A percentile compares a stretch with the other conserved stretches of the same genome.
These are phyloP conservation scores for Tenrec ecaudatus DNA, from an alignment of 2,113 vertebrate genomes.

Conservation along the genomic window DNA sequence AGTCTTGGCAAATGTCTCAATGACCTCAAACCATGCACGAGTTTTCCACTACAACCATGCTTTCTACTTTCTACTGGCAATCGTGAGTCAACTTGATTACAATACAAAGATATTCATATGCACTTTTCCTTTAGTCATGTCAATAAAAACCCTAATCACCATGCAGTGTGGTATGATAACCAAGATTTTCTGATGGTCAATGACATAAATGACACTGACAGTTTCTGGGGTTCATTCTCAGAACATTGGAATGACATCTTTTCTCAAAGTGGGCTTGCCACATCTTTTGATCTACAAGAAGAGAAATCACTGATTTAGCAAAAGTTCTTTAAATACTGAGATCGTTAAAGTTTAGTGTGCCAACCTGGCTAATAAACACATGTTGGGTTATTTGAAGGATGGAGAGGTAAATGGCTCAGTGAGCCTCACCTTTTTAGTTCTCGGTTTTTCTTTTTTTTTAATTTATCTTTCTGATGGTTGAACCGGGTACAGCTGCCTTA, in stretches of 20 bases:
- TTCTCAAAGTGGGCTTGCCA: constrained; percentile 31
- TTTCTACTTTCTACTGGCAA: background rate
- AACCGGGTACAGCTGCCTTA: too few species aligned
- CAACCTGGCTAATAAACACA: too few species aligned
- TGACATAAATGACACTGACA: constrained; percentile 28
- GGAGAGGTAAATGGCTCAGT: too few species aligned
- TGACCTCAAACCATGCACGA: background rate
- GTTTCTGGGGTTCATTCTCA: constrained; percentile 22
- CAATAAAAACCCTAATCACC: background rate
- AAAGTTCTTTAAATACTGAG: background rate
- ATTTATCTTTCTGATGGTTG: too few species aligned
- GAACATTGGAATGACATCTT: constrained; percentile 2
- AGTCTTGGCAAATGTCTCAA: background rate
- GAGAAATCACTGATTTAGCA: constrained; percentile 57
- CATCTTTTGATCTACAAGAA: constrained; percentile 26
- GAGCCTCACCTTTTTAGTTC: too few species aligned
- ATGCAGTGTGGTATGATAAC: background rate
- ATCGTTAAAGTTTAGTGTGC: too few species aligned
- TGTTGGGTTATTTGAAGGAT: too few species aligned
- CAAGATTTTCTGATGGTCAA: background rate
- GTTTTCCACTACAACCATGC: background rate
- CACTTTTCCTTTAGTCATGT: background rate
- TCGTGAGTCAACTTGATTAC: background rate
- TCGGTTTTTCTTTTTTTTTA: too few species aligned
- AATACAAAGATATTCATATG: background rate